Evolutionary conservation across 2,113 vertebrate genomes (phyloP).

Genomic region (Talpa occidentalis): DNA sequence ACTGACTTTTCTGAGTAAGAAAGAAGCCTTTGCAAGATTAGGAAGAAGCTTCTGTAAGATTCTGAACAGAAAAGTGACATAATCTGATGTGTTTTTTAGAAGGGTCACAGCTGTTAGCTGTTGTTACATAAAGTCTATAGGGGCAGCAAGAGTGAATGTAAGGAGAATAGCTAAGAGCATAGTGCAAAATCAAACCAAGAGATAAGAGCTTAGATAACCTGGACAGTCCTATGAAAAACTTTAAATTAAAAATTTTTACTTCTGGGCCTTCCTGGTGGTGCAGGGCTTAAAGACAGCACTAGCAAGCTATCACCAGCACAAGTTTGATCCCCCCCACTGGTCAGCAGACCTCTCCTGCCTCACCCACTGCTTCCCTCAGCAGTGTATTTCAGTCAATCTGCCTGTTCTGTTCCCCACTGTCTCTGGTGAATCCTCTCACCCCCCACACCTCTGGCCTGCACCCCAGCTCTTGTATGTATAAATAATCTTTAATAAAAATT

Average conservation of each 20-base stretch:
- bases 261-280: too few species aligned
- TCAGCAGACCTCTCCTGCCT: too few species aligned
- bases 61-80: neutral
- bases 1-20: neutral
- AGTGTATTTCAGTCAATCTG: too few species aligned
- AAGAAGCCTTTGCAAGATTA: neutral
- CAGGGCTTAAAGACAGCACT: too few species aligned
- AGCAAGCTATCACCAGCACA: too few species aligned
- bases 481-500: neutral
- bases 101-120: neutral
- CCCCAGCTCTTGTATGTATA: too few species aligned
- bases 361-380: too few species aligned
- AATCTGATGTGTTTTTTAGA: neutral
- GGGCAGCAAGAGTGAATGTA: neutral
- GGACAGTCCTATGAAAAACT: neutral
- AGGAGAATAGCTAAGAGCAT: neutral
- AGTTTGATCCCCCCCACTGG: too few species aligned
- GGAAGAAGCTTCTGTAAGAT: neutral
- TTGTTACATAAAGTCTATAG: neutral
- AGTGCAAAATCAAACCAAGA: constrained; percentile 2
- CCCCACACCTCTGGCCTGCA: too few species aligned
- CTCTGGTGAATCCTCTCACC: too few species aligned
- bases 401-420: too few species aligned
- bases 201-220: neutral
- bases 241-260: neutral